Evolutionary conservation across 2,797 vertebrate species (phyloP), one percentile per base, ranked within the genome.

Genomic region (Eulemur coronatus): DNA sequence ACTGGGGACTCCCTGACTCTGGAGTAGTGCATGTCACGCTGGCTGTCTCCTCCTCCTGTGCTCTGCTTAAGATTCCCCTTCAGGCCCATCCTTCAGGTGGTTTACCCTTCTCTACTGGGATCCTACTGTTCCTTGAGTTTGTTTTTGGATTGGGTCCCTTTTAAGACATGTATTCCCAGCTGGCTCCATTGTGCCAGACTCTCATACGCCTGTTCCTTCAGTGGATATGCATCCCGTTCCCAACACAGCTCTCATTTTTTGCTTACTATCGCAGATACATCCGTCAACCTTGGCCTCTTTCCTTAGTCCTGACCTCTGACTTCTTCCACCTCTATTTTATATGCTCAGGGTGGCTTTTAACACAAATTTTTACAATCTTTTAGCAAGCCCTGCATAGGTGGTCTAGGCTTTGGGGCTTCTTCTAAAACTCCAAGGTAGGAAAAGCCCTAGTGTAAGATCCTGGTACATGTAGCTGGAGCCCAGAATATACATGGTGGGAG

Each of bases 311-410:
- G 35, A 33, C 30, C n/a, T 65, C n/a, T 41, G 52, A 80, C 67
- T 80, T 93, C 86, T 84, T 85, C 63, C 30, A 84, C 26, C 33
- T 94, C 24, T 72, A 50, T 57, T 95, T 92, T 43, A 46, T 90
- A 76, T 70, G 41, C 7, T 59, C 43, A 41, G 22, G 30, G 63
- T 41, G 17, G 24, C 48, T 85, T 84, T 89, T 24, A 80, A 89
- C 7, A 72, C 63, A 50, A 48, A 4, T 55, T 84, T 84, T 91
- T 73, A 65, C 8, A 50, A 70, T 22, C 35, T 82, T 70, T 87
- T 26, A 65, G 30, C 65, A 89, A 96, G 61, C 35, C 30, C 24
- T 65, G 30, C 6, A 22, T 4, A 84, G 30, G 52, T 79, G 46
- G 43, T 48, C 46, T 75, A 41, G 41, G 86, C 70, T 91, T 79